phyloP scores from a whole-genome alignment of 2,113 vertebrate genomes.

The Stegostoma tigrinum region DNA sequence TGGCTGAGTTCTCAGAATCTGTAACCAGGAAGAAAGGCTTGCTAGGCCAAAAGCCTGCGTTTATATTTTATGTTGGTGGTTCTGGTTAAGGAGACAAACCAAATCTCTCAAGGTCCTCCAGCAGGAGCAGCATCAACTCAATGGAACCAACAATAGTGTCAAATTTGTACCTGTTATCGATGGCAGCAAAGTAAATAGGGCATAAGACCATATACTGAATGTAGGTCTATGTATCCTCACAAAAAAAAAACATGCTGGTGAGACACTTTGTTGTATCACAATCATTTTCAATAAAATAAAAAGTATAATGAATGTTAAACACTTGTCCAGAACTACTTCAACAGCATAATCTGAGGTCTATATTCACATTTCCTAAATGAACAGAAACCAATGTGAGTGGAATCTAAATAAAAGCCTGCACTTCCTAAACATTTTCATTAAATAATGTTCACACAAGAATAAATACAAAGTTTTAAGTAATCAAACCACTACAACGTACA shows the following conservation, averaged over 20 bases:
- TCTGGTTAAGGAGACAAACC: not conserved
- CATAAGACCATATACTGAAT: not conserved
- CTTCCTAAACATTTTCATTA: not conserved
- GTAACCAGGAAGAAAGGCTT: not conserved
- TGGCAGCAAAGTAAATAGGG: not conserved
- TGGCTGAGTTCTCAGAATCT: not conserved
- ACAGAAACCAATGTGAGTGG: not conserved
- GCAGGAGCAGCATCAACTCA: not conserved
- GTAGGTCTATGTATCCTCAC: not conserved
- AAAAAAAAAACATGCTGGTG: not conserved
- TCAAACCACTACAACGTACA: not conserved
- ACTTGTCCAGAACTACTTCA: not conserved
- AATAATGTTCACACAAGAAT: not conserved
- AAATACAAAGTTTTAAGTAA: not conserved
- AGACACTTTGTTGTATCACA: not conserved
- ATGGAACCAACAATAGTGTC: not conserved
- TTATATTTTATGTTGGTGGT: not conserved
- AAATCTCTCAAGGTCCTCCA: not conserved
- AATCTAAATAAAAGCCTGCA: not conserved
- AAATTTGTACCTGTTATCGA: not conserved
- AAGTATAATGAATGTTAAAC: not conserved
- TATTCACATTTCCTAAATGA: not conserved
- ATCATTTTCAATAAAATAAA: not conserved
- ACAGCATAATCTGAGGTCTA: not conserved
- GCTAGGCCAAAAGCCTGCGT: not conserved